These are phyloP conservation scores for Oenanthe oenanthe DNA, from an alignment of 2,113 vertebrate species.

Conservation along the genomic window DNA sequence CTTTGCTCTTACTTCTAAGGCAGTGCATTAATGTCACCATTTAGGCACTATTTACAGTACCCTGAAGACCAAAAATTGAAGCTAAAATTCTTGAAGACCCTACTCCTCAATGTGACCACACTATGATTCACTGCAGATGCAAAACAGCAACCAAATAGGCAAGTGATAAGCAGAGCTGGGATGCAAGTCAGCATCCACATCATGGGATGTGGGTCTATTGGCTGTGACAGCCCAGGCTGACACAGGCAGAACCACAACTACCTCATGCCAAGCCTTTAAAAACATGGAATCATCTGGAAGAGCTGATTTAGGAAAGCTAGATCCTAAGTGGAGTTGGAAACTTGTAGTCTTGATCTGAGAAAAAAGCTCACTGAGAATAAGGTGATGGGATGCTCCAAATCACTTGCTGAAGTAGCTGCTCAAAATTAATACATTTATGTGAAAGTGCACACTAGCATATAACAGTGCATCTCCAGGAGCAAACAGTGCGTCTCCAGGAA, in stretches of 20 bases:
- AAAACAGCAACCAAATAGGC: fast-evolving
- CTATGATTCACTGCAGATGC: not conserved
- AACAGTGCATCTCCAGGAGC: not conserved
- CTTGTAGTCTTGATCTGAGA: not conserved
- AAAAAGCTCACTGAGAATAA: not conserved
- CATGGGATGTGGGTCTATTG: too few relatives aligned
- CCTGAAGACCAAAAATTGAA: not conserved
- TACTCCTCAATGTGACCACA: not conserved
- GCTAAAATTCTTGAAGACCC: not conserved
- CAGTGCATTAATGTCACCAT: not conserved
- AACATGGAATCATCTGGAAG: not conserved
- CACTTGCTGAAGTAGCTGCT: not conserved
- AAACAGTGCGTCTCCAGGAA: not conserved
- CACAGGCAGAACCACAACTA: not conserved
- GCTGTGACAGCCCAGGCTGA: not conserved
- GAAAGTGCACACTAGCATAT: not conserved
- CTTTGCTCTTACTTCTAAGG: not conserved
- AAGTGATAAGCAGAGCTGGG: not conserved
- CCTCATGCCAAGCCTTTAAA: not conserved
- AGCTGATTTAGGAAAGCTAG: not conserved
- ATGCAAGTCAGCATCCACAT: not conserved
- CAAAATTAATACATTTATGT: not conserved
- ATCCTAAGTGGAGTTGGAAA: not conserved
- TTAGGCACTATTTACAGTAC: not conserved
- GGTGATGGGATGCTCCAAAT: not conserved